These are phyloP conservation scores for Rynchops niger DNA, from an alignment of 2,113 vertebrate species.

Conservation along the genomic window DNA sequence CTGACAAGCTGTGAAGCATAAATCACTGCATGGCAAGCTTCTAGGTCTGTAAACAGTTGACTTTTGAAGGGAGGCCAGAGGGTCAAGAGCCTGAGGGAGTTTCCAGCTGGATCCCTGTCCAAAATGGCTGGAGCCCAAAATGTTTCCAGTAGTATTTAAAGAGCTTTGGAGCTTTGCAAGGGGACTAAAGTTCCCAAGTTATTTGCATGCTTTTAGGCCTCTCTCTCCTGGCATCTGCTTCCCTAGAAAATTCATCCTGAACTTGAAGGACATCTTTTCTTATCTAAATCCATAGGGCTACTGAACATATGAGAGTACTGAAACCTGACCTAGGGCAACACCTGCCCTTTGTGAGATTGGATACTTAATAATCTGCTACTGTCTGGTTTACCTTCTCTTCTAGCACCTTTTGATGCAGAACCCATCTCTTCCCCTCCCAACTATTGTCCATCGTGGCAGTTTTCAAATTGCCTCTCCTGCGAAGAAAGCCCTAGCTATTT, in stretches of 20 bases:
- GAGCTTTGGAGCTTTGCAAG: background rate
- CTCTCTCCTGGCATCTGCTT: background rate
- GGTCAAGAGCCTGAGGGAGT: background rate
- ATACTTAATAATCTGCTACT: background rate
- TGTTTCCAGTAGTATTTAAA: background rate
- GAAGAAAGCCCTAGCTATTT: slow-evolving; percentile 72
- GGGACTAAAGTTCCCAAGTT: background rate
- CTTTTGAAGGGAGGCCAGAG: background rate
- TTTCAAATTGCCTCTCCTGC: slow-evolving; percentile 69
- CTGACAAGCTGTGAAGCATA: background rate
- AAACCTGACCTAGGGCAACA: background rate
- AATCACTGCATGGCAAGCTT: background rate
- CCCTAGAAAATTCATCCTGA: background rate
- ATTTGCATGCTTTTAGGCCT: background rate
- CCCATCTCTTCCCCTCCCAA: slow-evolving; percentile 51
- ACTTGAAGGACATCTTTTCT: background rate
- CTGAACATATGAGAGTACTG: background rate
- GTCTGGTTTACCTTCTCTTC: slow-evolving; percentile 16
- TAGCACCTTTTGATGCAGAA: slow-evolving; percentile 76
- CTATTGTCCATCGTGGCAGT: slow-evolving; percentile 71
- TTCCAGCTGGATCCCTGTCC: background rate
- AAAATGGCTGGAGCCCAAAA: background rate
- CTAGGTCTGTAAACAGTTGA: background rate
- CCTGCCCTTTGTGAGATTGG: background rate
- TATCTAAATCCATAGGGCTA: background rate